Base-by-base conservation (phyloP, 2,888 invertebrate species). In the Trichopria drosophilae region DNA sequence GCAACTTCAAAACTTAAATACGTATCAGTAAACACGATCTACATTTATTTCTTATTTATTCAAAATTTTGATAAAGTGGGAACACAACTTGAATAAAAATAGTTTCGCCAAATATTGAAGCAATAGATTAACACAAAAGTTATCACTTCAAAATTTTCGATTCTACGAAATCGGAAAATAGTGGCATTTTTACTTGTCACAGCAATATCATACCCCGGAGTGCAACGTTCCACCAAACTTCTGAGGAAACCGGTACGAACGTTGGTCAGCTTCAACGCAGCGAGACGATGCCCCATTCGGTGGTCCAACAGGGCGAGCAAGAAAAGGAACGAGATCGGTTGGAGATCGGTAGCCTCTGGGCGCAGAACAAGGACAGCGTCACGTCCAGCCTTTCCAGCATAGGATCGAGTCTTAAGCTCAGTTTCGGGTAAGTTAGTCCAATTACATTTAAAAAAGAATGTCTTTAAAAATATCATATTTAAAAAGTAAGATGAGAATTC, bases 351-450 rank as follows among this genome's bases (percentile, higher is more conserved):
- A 73, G 72, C 53, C 62, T 75, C 49, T 75, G 75, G 75, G 66
- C 73, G 10, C 73, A 73, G 45, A 73, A 73, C 52, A 75, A 75
- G 52, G 75, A 75, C 53, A 75, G 75, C 34, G 86, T 88, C 15
- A 84, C 87, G 0, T 87, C 88, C 3, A 87, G 88, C 64, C 79
- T 91, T 58, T 89, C 88, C 49, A 90, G 86, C 64, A 79, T 91
- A 50, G 87, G 90, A 16, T 90, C 90, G 59, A 87, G 88, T 47
- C 81, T 93, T 55, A 92, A 92, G 79, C 80, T 90, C 61, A 90
- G 88, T 67, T 91, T 92, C 72, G 88, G 90, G 91, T 92, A 80
- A 80, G 77, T 53, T 31, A 37, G 26, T 47, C 22, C 45, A 13
- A 31, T 37, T 16, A 36, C 15, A 22, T 29, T 20, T 35, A 22